These are phyloP conservation scores for Eupelmus urozonus DNA, from an alignment of 2,888 invertebrate genomes.

Conservation along the genomic window DNA sequence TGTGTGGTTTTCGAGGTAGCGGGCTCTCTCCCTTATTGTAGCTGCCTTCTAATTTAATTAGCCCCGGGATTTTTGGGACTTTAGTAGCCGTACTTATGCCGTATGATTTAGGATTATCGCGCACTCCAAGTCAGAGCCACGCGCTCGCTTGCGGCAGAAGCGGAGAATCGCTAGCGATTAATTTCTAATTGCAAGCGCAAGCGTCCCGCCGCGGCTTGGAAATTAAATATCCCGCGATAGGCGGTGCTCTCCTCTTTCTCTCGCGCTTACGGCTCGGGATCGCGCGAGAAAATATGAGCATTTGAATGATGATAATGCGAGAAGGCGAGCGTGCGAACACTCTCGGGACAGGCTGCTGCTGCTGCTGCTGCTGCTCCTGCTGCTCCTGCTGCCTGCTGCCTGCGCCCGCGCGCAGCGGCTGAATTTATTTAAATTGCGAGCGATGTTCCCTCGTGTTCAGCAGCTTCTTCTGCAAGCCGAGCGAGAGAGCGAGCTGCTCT, in stretches of 20 bases:
- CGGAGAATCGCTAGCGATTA: too few relatives aligned
- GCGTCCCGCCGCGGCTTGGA: too few relatives aligned
- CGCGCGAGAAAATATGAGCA: constrained; percentile 37
- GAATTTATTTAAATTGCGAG: constrained; percentile 77
- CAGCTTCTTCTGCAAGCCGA: constrained; percentile 68
- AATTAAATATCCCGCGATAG: too few relatives aligned
- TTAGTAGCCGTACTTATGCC: too few relatives aligned
- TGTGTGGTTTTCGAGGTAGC: background rate
- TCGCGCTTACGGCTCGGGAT: too few relatives aligned
- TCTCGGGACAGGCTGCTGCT: constrained; percentile 43
- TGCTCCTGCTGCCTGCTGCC: constrained; percentile 8
- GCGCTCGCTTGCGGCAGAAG: too few relatives aligned
- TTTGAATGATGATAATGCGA: constrained; percentile 45
- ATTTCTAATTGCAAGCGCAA: too few relatives aligned
- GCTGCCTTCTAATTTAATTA: background rate
- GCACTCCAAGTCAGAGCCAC: too few relatives aligned
- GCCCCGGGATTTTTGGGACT: too few relatives aligned
- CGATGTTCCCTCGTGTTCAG: constrained; percentile 76
- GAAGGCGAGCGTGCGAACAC: constrained; percentile 59
- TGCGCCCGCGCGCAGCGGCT: constrained; percentile 50
- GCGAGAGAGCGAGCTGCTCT: too few relatives aligned
- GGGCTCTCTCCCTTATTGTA: background rate
- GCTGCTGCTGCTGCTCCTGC: constrained; percentile 1
- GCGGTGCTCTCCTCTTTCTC: too few relatives aligned
- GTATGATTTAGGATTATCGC: too few relatives aligned